These are phyloP conservation scores for Luperina nickerlii DNA, from an alignment of 2,888 invertebrate genomes.

Conservation along the genomic window DNA sequence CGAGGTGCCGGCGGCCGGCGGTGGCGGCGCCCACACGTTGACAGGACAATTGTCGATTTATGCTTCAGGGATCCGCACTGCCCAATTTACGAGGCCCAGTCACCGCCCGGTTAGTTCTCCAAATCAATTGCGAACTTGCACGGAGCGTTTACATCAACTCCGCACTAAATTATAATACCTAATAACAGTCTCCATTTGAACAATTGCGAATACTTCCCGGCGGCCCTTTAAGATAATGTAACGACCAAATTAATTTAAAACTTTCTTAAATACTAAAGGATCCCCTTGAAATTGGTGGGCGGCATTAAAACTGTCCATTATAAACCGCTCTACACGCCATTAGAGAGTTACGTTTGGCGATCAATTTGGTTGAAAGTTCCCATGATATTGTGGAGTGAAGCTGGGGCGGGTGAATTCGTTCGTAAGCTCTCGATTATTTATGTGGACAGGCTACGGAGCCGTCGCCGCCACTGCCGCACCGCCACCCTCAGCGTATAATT, in stretches of 20 bases:
- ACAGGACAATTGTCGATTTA: conserved; percentile 86
- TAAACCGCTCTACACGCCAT: conserved; percentile 70
- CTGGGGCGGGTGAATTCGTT: conserved; percentile 80
- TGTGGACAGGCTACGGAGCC: conserved; percentile 77
- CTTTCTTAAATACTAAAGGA: conserved; percentile 52
- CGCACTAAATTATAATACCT: conserved; percentile 46
- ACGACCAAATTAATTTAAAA: conserved; percentile 62
- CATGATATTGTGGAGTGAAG: conserved; percentile 77
- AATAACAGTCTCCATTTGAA: conserved; percentile 41
- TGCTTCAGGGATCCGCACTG: conserved; percentile 73
- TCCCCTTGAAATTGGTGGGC: conserved; percentile 48
- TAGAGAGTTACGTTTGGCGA: conserved; percentile 78
- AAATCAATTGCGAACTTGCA: conserved; percentile 71
- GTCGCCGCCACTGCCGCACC: conserved; percentile 74
- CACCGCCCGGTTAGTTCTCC: conserved; percentile 67
- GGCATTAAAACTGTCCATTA: conserved; percentile 68
- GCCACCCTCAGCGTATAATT: conserved; percentile 80
- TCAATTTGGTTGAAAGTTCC: conserved; percentile 81
- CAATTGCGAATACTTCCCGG: conserved; percentile 27
- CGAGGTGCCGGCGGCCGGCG: conserved; percentile 69
- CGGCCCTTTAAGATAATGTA: conserved; percentile 52
- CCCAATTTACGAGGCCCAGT: conserved; percentile 75
- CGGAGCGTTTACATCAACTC: conserved; percentile 50
- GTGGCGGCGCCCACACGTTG: conserved; percentile 73
- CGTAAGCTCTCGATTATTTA: conserved; percentile 88